Evolutionary conservation across 2,888 invertebrate genomes (phyloP).

Genomic region (Coelopa pilipes): DNA sequence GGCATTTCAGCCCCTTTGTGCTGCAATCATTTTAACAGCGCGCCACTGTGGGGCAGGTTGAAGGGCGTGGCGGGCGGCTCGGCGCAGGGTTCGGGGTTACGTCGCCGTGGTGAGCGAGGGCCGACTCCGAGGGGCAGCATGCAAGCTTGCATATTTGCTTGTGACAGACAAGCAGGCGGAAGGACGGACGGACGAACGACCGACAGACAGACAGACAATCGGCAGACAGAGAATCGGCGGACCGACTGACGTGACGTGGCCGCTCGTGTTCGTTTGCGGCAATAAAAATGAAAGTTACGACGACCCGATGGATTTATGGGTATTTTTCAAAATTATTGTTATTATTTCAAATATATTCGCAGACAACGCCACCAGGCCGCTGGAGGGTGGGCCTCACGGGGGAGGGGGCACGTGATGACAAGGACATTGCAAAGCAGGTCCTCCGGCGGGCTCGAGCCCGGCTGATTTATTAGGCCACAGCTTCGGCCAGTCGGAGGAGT

Average conservation of each 20-base stretch:
- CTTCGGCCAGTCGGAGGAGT: too few relatives aligned
- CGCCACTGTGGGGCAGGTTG: slow-evolving; percentile 6
- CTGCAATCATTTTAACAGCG: slow-evolving; percentile 59
- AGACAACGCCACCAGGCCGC: background rate
- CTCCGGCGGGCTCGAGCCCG: background rate
- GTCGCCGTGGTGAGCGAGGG: slow-evolving; percentile 4
- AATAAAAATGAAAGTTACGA: slow-evolving; percentile 65
- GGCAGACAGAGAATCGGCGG: background rate
- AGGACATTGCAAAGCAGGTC: background rate
- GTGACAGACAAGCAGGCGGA: slow-evolving; percentile 42
- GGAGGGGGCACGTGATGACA: background rate
- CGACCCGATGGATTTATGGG: slow-evolving; percentile 61
- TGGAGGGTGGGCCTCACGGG: background rate
- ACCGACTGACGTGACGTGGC: slow-evolving; percentile 34
- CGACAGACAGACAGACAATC: slow-evolving; percentile 27
- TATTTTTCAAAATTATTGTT: slow-evolving; percentile 62
- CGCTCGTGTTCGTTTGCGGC: slow-evolving; percentile 8
- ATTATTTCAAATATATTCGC: slow-evolving; percentile 48
- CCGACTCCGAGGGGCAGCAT: slow-evolving; percentile 44
- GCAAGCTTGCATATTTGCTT: slow-evolving; percentile 63
- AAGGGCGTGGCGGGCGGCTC: background rate
- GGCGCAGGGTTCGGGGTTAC: background rate
- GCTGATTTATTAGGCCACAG: background rate
- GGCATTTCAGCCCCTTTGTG: slow-evolving; percentile 41
- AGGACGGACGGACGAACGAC: slow-evolving; percentile 35